These are phyloP conservation scores for Apamea epomidion DNA, from an alignment of 2,888 invertebrate genomes.

Conservation along the genomic window DNA sequence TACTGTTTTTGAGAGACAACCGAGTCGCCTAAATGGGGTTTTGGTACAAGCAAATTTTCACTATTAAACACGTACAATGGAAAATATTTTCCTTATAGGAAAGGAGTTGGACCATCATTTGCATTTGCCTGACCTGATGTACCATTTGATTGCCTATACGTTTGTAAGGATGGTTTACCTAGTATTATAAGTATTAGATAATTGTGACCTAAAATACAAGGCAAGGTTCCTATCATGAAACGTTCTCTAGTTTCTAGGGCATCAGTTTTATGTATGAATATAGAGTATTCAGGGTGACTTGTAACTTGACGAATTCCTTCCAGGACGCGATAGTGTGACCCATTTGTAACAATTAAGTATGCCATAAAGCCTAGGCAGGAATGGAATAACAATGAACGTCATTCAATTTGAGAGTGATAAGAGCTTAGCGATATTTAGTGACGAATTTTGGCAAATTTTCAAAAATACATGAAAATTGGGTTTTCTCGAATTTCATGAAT, in stretches of 20 bases:
- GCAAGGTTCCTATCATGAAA: not conserved
- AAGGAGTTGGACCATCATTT: not conserved
- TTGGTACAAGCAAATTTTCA: not conserved
- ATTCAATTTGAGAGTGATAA: too few species aligned
- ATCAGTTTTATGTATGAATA: not conserved
- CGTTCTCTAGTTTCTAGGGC: not conserved
- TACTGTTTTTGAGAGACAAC: not conserved
- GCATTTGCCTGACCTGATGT: conserved; percentile 2
- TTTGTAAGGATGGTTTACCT: not conserved
- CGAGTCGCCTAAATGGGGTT: not conserved
- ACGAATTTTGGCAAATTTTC: too few species aligned
- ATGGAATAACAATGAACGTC: too few species aligned
- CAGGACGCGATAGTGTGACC: too few species aligned
- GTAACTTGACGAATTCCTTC: not conserved
- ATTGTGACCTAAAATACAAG: not conserved
- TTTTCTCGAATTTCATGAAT: too few species aligned
- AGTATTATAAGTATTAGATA: not conserved
- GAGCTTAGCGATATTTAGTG: too few species aligned
- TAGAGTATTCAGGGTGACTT: not conserved
- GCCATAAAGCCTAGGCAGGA: too few species aligned
- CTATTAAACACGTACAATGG: not conserved
- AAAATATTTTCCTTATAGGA: conserved; percentile 21
- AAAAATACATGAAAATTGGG: too few species aligned
- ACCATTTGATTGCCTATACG: not conserved
- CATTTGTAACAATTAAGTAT: too few species aligned